These are phyloP conservation scores for Emmelina monodactyla DNA, from an alignment of 2,888 invertebrate species.

Conservation along the genomic window DNA sequence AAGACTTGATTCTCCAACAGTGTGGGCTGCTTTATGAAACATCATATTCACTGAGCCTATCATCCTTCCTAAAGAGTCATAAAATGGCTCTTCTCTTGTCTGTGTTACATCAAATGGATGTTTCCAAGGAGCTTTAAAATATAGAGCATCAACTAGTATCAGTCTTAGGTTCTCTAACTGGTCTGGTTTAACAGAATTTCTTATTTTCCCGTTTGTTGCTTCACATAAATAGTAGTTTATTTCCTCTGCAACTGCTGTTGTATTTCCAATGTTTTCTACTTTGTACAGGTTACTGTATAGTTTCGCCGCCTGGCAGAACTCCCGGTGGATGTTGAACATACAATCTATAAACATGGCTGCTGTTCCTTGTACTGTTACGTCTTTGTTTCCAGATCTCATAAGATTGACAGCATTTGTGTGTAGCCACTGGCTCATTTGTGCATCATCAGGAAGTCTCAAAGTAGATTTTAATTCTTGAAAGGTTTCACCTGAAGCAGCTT, in stretches of 20 bases:
- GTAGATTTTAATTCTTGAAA: constrained; percentile 40
- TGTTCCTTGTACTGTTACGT: constrained; percentile 35
- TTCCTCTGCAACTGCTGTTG: constrained; percentile 46
- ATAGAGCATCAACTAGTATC: constrained; percentile 72
- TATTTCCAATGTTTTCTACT: constrained; percentile 63
- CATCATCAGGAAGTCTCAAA: constrained; percentile 36
- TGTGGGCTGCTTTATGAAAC: constrained; percentile 69
- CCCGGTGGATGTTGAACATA: constrained; percentile 35
- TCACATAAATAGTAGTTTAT: constrained; percentile 75
- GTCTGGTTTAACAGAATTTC: constrained; percentile 65
- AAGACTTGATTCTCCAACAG: constrained; percentile 54
- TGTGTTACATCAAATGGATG: constrained; percentile 67
- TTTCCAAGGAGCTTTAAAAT: constrained; percentile 78
- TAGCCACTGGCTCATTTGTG: constrained; percentile 36
- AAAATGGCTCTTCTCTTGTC: constrained; percentile 65
- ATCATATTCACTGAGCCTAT: constrained; percentile 76
- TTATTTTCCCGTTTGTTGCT: constrained; percentile 74
- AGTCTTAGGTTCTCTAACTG: constrained; percentile 48
- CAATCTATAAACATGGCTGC: constrained; percentile 43
- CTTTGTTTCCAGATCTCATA: constrained; percentile 30
- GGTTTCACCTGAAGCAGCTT: constrained; percentile 48
- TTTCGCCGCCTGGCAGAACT: constrained; percentile 44
- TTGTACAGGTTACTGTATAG: constrained; percentile 62
- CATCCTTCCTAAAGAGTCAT: constrained; percentile 60
- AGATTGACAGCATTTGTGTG: constrained; percentile 33